Base-by-base conservation (phyloP, 2,888 invertebrate genomes). In the Charanyca ferruginea region DNA sequence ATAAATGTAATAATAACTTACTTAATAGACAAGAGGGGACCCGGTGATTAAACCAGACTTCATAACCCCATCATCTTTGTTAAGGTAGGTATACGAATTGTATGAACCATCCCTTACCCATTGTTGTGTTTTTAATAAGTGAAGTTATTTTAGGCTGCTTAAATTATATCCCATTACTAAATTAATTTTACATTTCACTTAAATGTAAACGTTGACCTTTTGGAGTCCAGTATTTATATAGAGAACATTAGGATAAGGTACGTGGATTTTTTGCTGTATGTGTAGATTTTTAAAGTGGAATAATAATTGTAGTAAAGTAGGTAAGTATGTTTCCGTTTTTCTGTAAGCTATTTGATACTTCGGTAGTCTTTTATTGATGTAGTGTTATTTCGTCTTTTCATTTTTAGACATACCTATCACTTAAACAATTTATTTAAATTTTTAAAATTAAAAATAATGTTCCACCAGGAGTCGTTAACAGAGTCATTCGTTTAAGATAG, bases 81-180 rank as follows among this genome's bases (percentile, higher is more conserved):
- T 55, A 61, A 52, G 66, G 49, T 52, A 35, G 23, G 66, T 65
- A 65, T 54, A 68, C 23, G 25, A 73, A 80, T 70, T 57, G 67
- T 77, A 62, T 73, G 55, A 48, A 63, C 64, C 57, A 60, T 52
- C n/a, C 32, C 44, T 48, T 71, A 54, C 32, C 28, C 71, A 74
- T 68, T 83, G 68, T 81, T 77, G 68, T 79, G 69, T 70, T 81
- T 79, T 73, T 74, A 77, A 77, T 65, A 83, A 79, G 73, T 72
- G 57, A 83, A 79, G 86, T 85, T 85, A 77, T 85, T 86, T 86
- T 86, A 86, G 85, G 86, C 58, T 77, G 68, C 66, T 81, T 78
- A 80, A 86, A 85, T 82, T 78, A 80, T 79, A 80, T 75, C 69
- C 68, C 76, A 73, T 81, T 83, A 80, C 73, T 79, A 81, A 84